Evolutionary conservation across 2,888 invertebrate genomes (phyloP).

Genomic region (Netelia melanura): DNA sequence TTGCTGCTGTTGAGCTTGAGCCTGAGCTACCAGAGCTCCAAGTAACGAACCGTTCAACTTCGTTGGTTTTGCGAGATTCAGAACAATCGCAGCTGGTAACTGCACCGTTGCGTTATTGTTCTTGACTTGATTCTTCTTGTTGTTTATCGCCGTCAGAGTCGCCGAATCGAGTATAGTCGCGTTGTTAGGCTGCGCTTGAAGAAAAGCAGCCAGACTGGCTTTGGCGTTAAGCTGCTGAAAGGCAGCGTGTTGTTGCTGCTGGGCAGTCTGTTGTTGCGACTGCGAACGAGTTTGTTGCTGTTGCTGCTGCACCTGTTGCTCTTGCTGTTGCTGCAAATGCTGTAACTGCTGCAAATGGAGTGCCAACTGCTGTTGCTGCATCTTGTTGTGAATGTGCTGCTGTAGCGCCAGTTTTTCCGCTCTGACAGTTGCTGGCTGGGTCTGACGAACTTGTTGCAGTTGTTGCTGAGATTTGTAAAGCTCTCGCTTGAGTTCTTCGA

Average conservation of each 20-base stretch:
- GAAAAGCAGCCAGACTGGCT: slow-evolving; percentile 85
- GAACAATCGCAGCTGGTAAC: slow-evolving; percentile 82
- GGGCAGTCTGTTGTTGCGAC: slow-evolving; percentile 76
- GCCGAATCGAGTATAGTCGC: slow-evolving; percentile 81
- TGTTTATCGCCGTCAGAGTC: slow-evolving; percentile 82
- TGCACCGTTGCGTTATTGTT: slow-evolving; percentile 81
- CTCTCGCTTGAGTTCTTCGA: slow-evolving; percentile 94
- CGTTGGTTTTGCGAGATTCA: slow-evolving; percentile 81
- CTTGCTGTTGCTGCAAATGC: slow-evolving; percentile 87
- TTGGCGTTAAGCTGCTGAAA: slow-evolving; percentile 85
- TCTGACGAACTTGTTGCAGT: slow-evolving; percentile 89
- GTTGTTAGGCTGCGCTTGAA: slow-evolving; percentile 84
- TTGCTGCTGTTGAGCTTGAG: slow-evolving; percentile 80
- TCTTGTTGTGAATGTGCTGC: slow-evolving; percentile 90
- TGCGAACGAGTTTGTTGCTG: slow-evolving; percentile 82
- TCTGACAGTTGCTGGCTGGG: slow-evolving; percentile 87
- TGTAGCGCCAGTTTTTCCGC: slow-evolving; percentile 87
- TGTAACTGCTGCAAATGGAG: slow-evolving; percentile 88
- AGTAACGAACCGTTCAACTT: slow-evolving; percentile 82
- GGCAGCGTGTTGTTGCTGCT: slow-evolving; percentile 81
- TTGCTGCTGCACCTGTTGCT: slow-evolving; percentile 86
- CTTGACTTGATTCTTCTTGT: slow-evolving; percentile 83
- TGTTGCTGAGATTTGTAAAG: slow-evolving; percentile 92
- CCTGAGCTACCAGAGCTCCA: slow-evolving; percentile 82
- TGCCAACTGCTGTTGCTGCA: slow-evolving; percentile 87